A percentile compares a stretch with the other conserved stretches of the same genome.
Conservation (phyloP, 2,113 vertebrate species). For the Saccopteryx leptura region DNA sequence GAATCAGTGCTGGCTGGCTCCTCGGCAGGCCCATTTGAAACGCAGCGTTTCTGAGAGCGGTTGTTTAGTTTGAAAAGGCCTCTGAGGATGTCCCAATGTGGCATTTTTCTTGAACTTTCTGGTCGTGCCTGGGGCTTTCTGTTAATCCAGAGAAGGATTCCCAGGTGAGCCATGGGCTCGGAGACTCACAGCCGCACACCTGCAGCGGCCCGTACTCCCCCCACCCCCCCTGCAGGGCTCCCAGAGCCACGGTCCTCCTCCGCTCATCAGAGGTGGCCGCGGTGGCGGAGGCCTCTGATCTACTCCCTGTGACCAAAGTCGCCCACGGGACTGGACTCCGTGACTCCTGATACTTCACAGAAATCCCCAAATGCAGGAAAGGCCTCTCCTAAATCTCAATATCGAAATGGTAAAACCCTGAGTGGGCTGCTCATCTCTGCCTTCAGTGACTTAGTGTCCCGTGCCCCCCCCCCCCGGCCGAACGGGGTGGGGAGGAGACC, state of each 20-base stretch:
- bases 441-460: neutral
- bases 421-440: neutral
- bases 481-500: neutral
- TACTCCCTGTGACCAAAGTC: neutral
- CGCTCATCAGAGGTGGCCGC: neutral
- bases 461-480: fast-evolving
- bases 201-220: fast-evolving
- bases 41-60: neutral
- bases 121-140: neutral
- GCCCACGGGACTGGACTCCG: neutral
- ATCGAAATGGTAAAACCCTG: neutral
- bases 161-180: neutral
- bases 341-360: neutral
- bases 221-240: fast-evolving
- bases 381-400: neutral
- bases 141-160: neutral
- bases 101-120: neutral
- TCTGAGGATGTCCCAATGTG: neutral
- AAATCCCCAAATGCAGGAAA: neutral
- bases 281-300: neutral
- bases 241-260: too few relatives aligned
- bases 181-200: fast-evolving
- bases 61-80: neutral
- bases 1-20: neutral
- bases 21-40: neutral